These are phyloP conservation scores for Panagrolaimus sp. DNA, from an alignment of 1,140 invertebrate species.

Conservation along the genomic window DNA sequence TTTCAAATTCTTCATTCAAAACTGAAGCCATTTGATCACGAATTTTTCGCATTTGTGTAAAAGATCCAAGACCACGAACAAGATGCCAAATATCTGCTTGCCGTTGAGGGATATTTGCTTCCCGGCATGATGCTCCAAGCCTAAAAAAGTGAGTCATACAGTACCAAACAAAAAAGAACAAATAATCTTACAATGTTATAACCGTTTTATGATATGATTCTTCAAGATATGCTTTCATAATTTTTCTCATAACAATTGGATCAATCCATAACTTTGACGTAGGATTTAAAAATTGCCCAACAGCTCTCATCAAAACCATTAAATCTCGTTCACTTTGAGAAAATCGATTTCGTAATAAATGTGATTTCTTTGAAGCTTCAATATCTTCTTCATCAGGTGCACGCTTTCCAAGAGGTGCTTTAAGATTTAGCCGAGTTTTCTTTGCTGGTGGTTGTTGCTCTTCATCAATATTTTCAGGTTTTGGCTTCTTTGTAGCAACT, in stretches of 20 bases:
- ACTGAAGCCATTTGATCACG: not conserved
- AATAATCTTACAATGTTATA: no score
- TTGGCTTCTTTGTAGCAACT: no score
- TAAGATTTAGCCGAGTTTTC: not conserved
- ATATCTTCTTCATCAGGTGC: constrained; percentile 35
- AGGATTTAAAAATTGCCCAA: constrained; percentile 43
- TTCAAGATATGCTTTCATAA: constrained; percentile 44
- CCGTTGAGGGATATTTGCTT: not conserved
- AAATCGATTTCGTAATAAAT: constrained; percentile 35
- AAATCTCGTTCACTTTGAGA: constrained; percentile 33
- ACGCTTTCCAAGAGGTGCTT: constrained; percentile 14
- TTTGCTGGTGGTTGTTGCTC: constrained; percentile 1
- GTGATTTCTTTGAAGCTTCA: constrained; percentile 19
- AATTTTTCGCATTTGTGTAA: constrained; percentile 7
- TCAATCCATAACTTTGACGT: constrained; percentile 44
- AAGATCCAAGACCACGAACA: not conserved
- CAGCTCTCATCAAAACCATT: constrained; percentile 41
- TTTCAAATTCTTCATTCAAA: not conserved
- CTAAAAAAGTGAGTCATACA: no score
- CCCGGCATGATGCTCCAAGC: not conserved
- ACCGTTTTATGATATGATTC: constrained; percentile 18
- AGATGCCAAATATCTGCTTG: constrained; percentile 11
- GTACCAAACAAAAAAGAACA: no score
- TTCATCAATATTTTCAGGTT: not conserved
- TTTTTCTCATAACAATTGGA: constrained; percentile 38